Base-by-base conservation (phyloP, 2,113 vertebrate genomes). In the Crotalus viridis region DNA sequence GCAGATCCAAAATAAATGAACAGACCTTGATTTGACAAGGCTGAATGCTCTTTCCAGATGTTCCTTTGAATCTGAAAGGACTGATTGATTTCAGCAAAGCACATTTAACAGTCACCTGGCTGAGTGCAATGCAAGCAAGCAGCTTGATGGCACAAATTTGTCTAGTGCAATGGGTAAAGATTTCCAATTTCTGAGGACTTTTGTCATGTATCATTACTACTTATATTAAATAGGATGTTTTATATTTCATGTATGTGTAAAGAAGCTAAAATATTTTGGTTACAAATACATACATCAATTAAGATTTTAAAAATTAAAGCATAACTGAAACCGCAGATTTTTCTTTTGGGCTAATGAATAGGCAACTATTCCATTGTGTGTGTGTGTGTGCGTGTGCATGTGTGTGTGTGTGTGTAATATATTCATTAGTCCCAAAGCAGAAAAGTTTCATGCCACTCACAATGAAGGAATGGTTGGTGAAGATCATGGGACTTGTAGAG, bases 181-280 rank as follows among this genome's bases (percentile, higher is more conserved):
- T n/a, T 92, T 95, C 95, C 95, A 95, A 92, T 9, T 91, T 95
- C 94, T 94, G 96, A 96, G 94, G 96, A 96, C 8, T 95, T 94
- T 95, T 95, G 96, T 96, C 97, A 96, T 97, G 94, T 98, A 97
- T 97, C 98, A 97, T 91, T 59, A 87, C 87, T 21, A 46, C 92
- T 97, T 96, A 96, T 87, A 93, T 94, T 97, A 95, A 96, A 94
- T 15, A 94, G 97, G 97, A 69, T 33, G 28, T 15, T 69, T n/a
- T 69, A 33, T n/a, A 69, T n/a, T 69, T 33, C 64, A 69, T 15
- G 64, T 12, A 33, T 69, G n/a, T 69, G 15, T 69, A 69, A 69
- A 69, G 12, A 15, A 69, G 28, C 28, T 69, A 69, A 69, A 69
- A 69, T 39, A 69, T 15, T 69, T 69, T 69, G 28, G 64, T 69